Base-by-base conservation (phyloP, 2,113 vertebrate genomes). In the Dipodomys stephensi region DNA sequence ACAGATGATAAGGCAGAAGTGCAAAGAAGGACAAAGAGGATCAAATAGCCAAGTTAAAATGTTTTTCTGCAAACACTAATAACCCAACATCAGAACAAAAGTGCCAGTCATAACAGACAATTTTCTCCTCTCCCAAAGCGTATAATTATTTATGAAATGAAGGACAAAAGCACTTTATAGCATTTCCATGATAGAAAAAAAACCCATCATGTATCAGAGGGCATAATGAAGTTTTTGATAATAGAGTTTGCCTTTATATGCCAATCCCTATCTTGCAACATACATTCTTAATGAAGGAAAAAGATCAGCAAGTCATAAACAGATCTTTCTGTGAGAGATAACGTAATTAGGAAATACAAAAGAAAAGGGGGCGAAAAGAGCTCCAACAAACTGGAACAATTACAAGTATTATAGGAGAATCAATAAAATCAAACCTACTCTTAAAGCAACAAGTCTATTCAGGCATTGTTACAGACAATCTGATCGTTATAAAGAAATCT, bases 311-410 rank as follows among this genome's bases (percentile, higher is more conserved):
- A 91, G 27, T 85, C 72, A 87, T 86, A 94, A 88, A 93, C 81
- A 83, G 72, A 71, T 91, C 57, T 95, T 95, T 92, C 30, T 76
- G 80, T 78, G 78, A 95, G 80, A 92, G 72, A 93, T 84, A 96
- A 96, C 90, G 68, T 92, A 94, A 96, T 96, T 96, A 97, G 83
- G 69, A 95, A 94, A 92, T 69, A 95, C 84, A 96, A 96, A 95
- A 90, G 73, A 46, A 88, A 93, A 65, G 23, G 76, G 91, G 81
- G 74, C 16, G 46, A 88, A 74, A 90, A 92, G 83, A 74, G 65
- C 72, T 83, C 73, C 68, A 90, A 79, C 90, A 83, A 92, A 92
- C 82, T 74, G 76, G 64, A 96, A 92, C 91, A 95, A 84, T 96
- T 90, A 87, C 68, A 92, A 83, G 44, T 83, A 62, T 95, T 95